A percentile compares a stretch with the other conserved stretches of the same genome.
These are phyloP conservation scores for Cerceris rybyensis DNA, from an alignment of 2,888 invertebrate genomes.

Conservation along the genomic window DNA sequence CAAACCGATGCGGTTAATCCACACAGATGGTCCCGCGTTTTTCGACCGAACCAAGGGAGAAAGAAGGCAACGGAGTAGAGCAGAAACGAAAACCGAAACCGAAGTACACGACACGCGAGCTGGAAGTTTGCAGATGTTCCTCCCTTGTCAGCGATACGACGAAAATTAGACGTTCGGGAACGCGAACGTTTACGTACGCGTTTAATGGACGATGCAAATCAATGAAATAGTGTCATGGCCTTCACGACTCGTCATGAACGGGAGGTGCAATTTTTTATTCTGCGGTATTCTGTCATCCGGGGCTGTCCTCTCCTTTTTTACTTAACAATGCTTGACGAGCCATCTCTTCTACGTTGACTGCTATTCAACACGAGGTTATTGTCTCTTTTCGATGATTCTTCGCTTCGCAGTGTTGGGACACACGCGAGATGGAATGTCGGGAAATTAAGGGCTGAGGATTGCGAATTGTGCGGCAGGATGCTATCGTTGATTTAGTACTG, in stretches of 20 bases:
- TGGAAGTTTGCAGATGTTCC: constrained; percentile 31
- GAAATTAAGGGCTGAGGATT: too few species aligned
- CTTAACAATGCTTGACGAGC: constrained; percentile 21
- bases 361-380: not conserved
- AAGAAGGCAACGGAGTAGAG: not conserved
- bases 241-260: not conserved
- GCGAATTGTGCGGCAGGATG: too few species aligned
- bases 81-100: not conserved
- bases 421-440: too few species aligned
- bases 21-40: constrained; percentile 43
- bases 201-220: not conserved
- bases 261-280: constrained; percentile 4
- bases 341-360: not conserved
- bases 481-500: too few species aligned
- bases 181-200: not conserved
- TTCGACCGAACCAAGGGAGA: constrained; percentile 15
- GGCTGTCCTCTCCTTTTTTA: constrained; percentile 13
- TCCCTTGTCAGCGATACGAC: constrained; percentile 2
- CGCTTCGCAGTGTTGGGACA: too few species aligned
- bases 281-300: constrained; percentile 30
- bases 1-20: constrained; percentile 47
- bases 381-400: not conserved
- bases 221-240: constrained; percentile 50
- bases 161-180: constrained; percentile 40
- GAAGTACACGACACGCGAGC: not conserved